A percentile compares a stretch with the other conserved stretches of the same genome.
These are phyloP conservation scores for Philaethria dido DNA, from an alignment of 2,888 invertebrate genomes.

Conservation along the genomic window DNA sequence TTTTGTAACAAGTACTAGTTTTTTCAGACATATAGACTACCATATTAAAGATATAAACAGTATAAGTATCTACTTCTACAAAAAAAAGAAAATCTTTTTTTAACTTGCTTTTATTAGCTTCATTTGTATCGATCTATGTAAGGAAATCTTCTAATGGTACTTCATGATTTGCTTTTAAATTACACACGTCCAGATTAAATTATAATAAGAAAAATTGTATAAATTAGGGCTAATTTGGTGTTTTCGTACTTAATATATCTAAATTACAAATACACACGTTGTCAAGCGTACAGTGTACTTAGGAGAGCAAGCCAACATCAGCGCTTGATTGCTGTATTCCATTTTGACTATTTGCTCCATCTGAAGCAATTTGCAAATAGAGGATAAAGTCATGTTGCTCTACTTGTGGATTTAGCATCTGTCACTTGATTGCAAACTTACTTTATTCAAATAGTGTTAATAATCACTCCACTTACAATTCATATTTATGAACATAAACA, in stretches of 20 bases:
- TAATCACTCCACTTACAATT: background rate
- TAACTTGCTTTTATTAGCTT: no score
- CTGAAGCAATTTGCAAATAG: constrained; percentile 13
- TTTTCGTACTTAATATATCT: background rate
- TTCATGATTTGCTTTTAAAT: no score
- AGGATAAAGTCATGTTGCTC: constrained; percentile 6
- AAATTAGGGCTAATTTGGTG: background rate
- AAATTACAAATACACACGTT: background rate
- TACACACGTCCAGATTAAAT: no score
- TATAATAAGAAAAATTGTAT: background rate
- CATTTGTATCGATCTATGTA: no score
- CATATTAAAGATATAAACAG: no score
- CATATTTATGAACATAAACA: background rate
- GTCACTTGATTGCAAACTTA: background rate
- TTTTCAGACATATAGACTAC: no score
- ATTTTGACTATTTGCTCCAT: constrained; percentile 28
- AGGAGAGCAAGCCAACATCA: constrained; percentile 23
- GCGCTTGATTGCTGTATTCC: constrained; percentile 28
- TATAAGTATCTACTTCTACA: no score
- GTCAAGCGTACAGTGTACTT: constrained; percentile 36
- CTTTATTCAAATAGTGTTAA: background rate
- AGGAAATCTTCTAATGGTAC: no score
- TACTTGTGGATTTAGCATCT: background rate
- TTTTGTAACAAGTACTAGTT: no score
- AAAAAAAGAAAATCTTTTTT: no score